A percentile compares a stretch with the other conserved stretches of the same genome.
Evolutionary conservation across 2,113 vertebrate species (phyloP).

Genomic region (Colossoma macropomum): DNA sequence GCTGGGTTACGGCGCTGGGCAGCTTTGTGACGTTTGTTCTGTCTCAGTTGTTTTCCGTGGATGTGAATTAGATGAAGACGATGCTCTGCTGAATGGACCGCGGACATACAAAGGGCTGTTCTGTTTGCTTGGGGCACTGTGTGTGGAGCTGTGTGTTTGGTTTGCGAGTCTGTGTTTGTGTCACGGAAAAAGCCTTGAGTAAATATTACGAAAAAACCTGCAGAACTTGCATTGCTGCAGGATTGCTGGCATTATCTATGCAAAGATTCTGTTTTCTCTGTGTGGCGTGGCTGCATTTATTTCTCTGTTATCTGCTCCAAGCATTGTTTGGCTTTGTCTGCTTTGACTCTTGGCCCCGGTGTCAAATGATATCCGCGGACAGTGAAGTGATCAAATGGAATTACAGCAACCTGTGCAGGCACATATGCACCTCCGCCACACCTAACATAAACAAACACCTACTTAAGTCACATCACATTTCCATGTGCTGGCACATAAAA

Average conservation of each 20-base stretch:
- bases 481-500: not conserved
- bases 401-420: not conserved
- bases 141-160: conserved; percentile 4
- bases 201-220: conserved; percentile 38
- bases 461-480: conserved; percentile 12
- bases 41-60: conserved; percentile 15
- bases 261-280: conserved; percentile 11
- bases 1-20: not conserved
- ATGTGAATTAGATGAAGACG: conserved; percentile 10
- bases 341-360: not conserved
- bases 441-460: not conserved
- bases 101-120: conserved; percentile 18
- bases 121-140: conserved; percentile 33
- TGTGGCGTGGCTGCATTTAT: not conserved
- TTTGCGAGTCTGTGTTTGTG: conserved; percentile 8
- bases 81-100: conserved; percentile 19
- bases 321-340: not conserved
- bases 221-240: conserved; percentile 32
- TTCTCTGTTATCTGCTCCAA: conserved; percentile 30
- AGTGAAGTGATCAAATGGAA: conserved; percentile 5
- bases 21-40: conserved; percentile 28
- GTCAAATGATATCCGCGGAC: conserved; percentile 6
- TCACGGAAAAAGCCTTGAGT: conserved; percentile 8
- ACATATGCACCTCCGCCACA: not conserved
- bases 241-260: conserved; percentile 29